Base-by-base conservation (phyloP, 2,888 invertebrate species). In the Tyria jacobaeae region DNA sequence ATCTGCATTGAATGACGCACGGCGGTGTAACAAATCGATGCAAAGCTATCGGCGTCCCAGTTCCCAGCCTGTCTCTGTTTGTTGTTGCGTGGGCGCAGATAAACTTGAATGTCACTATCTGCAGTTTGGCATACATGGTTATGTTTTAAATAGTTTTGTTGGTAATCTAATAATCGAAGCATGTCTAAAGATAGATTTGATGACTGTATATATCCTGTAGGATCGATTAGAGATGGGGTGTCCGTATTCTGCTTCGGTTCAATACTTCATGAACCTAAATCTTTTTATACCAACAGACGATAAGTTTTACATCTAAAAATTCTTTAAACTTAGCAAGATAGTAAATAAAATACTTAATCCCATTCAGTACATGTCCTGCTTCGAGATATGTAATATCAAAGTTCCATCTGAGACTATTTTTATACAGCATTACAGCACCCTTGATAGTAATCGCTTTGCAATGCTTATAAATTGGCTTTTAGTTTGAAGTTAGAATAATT, bases 1-100 rank as follows among this genome's bases (percentile, higher is more conserved):
- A 68, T 60, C 64, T 61, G 55, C 54, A 68, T 66, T 65, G 53
- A 61, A 62, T 62, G 62, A 14, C 44, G 44, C 41, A 27, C 24
- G 0, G 44, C 63, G 60, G 54, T 49, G 44, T 44, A 55, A 35
- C 57, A 62, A 77, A 72, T 67, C 65, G 75, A 72, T 70, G 60
- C 64, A 75, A 66, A 63, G 51, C 63, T 70, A 72, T 77, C 72
- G 51, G 6, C 37, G 77, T 57, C 60, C 77, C 55, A 76, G 70
- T 76, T 77, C 76, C 63, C 76, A 76, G 62, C 58, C 27, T 62
- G 68, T 64, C 62, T 44, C 39, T 61, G 37, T 25, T 25, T 12
- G 21, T 17, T 37, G n/a, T 25, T 52, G 73, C 64, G 75, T 74
- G 65, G 75, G 75, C 64, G 77, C 62, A 65, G 67, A 68, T 68